These are phyloP conservation scores for Struthidea cinerea DNA, from an alignment of 2,113 vertebrate species.

Conservation along the genomic window DNA sequence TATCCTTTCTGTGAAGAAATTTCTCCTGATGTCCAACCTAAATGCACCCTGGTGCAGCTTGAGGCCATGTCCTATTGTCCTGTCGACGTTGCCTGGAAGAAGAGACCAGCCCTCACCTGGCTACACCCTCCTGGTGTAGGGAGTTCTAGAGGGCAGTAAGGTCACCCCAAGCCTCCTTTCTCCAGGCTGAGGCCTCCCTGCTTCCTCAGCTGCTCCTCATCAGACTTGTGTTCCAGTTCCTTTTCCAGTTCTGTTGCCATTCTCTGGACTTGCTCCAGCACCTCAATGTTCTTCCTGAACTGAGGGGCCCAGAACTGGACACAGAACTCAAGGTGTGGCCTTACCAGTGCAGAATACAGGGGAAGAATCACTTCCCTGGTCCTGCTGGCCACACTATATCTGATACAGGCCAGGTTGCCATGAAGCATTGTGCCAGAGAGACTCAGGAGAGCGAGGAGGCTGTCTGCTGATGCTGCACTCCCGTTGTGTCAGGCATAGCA, in stretches of 20 bases:
- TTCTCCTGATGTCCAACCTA: not conserved
- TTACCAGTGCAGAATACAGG: not conserved
- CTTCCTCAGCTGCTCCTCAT: not conserved
- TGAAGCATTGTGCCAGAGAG: not conserved
- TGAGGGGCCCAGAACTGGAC: not conserved
- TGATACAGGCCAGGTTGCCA: not conserved
- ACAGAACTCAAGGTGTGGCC: not conserved
- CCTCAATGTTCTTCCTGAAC: not conserved
- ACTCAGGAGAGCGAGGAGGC: accelerated
- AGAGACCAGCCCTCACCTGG: not conserved
- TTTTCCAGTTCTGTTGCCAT: not conserved
- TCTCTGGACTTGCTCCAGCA: not conserved
- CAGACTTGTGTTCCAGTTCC: not conserved
- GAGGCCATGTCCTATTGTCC: not conserved
- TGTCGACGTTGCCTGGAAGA: not conserved
- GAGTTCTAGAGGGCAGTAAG: not conserved
- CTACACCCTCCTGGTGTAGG: not conserved
- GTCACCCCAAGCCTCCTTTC: not conserved
- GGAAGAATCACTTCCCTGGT: not conserved
- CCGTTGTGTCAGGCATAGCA: accelerated
- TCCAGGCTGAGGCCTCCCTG: not conserved
- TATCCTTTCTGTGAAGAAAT: not conserved
- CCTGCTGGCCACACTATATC: not conserved
- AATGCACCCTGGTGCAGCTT: not conserved
- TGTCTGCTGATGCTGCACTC: not conserved